phyloP scores from a whole-genome alignment of 1,140 invertebrate genomes.

The Drepana arcuata region DNA sequence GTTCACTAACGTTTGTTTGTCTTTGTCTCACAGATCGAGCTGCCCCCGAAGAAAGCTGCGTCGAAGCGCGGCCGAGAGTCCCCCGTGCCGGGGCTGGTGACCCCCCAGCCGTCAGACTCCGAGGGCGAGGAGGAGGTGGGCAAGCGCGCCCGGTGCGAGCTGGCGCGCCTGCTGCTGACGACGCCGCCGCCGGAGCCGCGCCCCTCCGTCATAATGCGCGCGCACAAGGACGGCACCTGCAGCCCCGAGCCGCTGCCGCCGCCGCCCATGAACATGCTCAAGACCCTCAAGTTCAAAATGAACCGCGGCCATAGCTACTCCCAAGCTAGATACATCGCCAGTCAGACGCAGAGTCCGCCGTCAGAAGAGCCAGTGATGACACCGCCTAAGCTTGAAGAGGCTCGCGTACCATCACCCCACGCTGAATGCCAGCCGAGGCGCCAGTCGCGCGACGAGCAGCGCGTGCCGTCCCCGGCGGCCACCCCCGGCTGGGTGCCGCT shows the following conservation, averaged over 20 bases:
- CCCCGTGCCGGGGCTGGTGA: constrained; percentile 56
- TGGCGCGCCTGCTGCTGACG: constrained; percentile 52
- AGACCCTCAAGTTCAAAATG: constrained; percentile 86
- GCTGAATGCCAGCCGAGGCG: constrained; percentile 37
- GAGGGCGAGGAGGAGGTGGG: constrained; percentile 68
- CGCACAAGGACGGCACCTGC: constrained; percentile 82
- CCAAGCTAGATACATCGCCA: constrained; percentile 64
- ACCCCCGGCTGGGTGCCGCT: constrained; percentile 45
- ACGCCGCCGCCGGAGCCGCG: constrained; percentile 60
- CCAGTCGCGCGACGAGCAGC: constrained; percentile 31
- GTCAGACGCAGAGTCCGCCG: constrained; percentile 25
- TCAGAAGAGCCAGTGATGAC: constrained; percentile 8
- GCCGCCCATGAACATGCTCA: constrained; percentile 76
- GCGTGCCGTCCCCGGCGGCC: constrained; percentile 24
- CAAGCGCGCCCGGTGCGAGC: constrained; percentile 60
- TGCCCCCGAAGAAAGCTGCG: constrained; percentile 52
- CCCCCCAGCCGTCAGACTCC: constrained; percentile 74
- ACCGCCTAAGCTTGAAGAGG: constrained; percentile 24
- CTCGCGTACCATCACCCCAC: constrained; percentile 44
- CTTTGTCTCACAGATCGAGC: constrained; percentile 65
- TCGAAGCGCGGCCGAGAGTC: constrained; percentile 46
- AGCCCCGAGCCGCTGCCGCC: constrained; percentile 65
- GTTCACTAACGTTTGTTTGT: constrained; percentile 47
- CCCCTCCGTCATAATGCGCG: constrained; percentile 83
- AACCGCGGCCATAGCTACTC: constrained; percentile 76